phyloP scores from a whole-genome alignment of 2,888 invertebrate species.

The Xylophagus ater region DNA sequence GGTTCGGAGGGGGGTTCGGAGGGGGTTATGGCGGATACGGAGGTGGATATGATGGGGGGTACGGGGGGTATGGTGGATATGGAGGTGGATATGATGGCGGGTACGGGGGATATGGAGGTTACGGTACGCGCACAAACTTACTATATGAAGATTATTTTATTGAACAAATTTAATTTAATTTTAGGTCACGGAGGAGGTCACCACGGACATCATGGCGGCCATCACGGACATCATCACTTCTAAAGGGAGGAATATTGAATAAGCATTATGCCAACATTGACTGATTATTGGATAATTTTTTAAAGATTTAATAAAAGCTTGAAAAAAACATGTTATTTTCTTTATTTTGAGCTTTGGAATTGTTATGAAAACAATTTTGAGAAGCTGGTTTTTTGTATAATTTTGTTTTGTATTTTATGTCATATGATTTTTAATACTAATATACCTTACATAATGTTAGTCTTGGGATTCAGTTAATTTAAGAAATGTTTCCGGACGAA shows the following conservation, averaged over 20 bases:
- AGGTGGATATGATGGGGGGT: neutral
- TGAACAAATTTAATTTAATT: neutral
- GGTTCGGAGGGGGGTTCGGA: too few species aligned
- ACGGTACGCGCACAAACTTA: too few species aligned
- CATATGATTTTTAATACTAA: too few species aligned
- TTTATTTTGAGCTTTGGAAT: neutral
- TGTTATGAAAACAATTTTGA: neutral
- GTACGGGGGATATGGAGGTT: conserved; percentile 19
- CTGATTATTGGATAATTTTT: neutral
- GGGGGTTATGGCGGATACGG: too few species aligned
- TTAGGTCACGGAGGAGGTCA: conserved; percentile 1
- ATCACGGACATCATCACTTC: neutral
- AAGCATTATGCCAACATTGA: neutral
- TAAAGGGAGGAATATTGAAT: too few species aligned
- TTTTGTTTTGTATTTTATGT: too few species aligned
- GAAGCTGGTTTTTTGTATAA: neutral
- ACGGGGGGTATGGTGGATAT: neutral
- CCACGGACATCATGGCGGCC: neutral
- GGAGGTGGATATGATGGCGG: too few species aligned
- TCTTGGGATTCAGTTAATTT: too few species aligned
- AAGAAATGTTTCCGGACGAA: too few species aligned
- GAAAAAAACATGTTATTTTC: neutral
- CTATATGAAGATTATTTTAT: neutral
- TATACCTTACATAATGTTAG: too few species aligned
- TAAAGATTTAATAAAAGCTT: neutral